Evolutionary conservation across 1,140 invertebrate genomes (phyloP).

Genomic region (Dufourea novaeangliae): DNA sequence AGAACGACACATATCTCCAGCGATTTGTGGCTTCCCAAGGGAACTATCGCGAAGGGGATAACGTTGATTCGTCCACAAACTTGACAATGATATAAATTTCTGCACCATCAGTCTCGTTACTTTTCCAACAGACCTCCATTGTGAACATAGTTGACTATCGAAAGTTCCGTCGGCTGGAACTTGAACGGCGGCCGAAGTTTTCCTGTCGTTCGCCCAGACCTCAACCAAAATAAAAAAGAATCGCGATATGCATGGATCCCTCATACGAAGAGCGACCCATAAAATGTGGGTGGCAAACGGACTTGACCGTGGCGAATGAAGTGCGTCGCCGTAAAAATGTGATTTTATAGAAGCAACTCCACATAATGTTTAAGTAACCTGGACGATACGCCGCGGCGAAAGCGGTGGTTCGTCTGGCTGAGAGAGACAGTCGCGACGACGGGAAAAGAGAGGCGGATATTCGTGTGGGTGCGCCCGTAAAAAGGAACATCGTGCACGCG

Average conservation of each 20-base stretch:
- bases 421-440: not conserved
- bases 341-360: slow-evolving; percentile 73
- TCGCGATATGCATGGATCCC: not conserved
- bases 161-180: not conserved
- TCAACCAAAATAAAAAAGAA: not conserved
- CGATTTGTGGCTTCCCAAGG: no score
- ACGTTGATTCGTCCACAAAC: no score
- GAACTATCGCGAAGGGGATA: no score
- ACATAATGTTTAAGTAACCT: slow-evolving; percentile 67
- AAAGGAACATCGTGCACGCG: slow-evolving; percentile 71
- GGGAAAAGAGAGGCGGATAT: slow-evolving; percentile 16
- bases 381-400: slow-evolving; percentile 58
- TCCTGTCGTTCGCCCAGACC: not conserved
- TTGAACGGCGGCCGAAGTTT: slow-evolving; percentile 13
- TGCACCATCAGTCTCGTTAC: no score
- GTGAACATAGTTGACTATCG: no score
- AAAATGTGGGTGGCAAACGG: slow-evolving; percentile 69
- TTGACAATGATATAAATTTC: no score
- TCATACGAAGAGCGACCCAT: slow-evolving; percentile 52
- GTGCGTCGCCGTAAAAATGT: slow-evolving; percentile 73
- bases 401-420: slow-evolving; percentile 8
- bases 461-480: slow-evolving; percentile 69
- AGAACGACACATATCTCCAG: no score
- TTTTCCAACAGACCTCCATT: no score
- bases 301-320: slow-evolving; percentile 69